phyloP scores from a whole-genome alignment of 1,140 invertebrate genomes.

The Lasaia peninsularis region DNA sequence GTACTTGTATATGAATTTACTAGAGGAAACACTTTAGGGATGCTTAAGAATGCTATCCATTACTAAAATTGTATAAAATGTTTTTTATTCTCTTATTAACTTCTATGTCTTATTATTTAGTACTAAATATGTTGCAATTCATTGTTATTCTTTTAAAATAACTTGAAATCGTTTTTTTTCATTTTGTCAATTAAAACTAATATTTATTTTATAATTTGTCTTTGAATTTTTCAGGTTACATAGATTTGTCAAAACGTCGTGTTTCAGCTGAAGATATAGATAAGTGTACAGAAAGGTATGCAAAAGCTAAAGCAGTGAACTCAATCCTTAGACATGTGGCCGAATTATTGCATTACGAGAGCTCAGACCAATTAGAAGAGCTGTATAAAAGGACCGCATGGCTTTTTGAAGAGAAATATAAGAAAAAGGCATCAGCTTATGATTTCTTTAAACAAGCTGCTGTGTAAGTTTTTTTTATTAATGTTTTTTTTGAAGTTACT shows the following conservation, averaged over 20 bases:
- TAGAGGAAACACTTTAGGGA: too few relatives aligned
- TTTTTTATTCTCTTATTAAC: too few relatives aligned
- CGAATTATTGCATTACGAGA: conserved; percentile 94
- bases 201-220: too few relatives aligned
- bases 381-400: conserved; percentile 99
- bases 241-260: conserved; percentile 99
- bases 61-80: too few relatives aligned
- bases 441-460: conserved; percentile 99
- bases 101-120: too few relatives aligned
- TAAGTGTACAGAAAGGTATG: conserved; percentile 98
- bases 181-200: too few relatives aligned
- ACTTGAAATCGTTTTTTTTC: too few relatives aligned
- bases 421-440: conserved; percentile 95
- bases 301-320: conserved; percentile 99
- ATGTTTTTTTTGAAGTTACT: neutral
- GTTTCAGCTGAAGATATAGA: conserved; percentile 98
- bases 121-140: too few relatives aligned
- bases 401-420: conserved; percentile 98
- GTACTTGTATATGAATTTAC: too few relatives aligned
- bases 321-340: conserved; percentile 98
- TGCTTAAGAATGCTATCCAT: too few relatives aligned
- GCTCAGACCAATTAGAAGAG: conserved; percentile 95
- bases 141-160: too few relatives aligned
- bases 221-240: conserved; percentile 91
- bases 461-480: conserved; percentile 82